A percentile compares a stretch with the other conserved stretches of the same genome.
Conservation (phyloP, 2,113 vertebrate species). For the Mystacornis crossleyi region DNA sequence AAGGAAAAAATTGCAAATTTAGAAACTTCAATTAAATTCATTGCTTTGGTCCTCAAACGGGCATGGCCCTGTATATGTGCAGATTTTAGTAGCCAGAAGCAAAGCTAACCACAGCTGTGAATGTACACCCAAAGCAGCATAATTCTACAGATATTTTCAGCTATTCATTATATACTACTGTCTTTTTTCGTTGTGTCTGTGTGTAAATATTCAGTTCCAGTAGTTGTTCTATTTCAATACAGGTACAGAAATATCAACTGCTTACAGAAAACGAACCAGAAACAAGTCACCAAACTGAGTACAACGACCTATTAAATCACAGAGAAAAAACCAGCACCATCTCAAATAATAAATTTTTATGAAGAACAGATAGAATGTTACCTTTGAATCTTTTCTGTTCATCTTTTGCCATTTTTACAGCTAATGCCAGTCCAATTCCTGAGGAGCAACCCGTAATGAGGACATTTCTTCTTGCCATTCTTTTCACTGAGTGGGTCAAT, state of each 20-base stretch:
- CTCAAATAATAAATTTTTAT: neutral
- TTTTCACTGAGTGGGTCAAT: neutral
- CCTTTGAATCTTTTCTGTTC: conserved; percentile 89
- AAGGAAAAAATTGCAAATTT: neutral
- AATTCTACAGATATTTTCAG: neutral
- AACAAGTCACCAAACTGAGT: neutral
- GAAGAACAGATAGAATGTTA: conserved; percentile 61
- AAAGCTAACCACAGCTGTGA: neutral
- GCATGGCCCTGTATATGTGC: accelerated
- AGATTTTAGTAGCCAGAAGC: neutral
- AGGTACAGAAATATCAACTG: neutral
- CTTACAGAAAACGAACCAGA: neutral
- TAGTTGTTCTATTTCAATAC: neutral
- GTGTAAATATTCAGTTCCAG: neutral
- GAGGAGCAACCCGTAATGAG: conserved; percentile 89
- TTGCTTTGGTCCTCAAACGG: neutral
- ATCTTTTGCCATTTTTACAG: conserved; percentile 81
- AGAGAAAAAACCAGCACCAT: neutral
- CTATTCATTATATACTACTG: neutral
- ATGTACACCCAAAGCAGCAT: neutral
- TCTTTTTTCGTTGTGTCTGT: neutral
- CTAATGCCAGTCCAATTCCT: conserved; percentile 86
- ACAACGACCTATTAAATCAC: neutral
- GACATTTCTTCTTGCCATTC: conserved; percentile 83
- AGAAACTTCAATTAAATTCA: neutral